These are phyloP conservation scores for Ifrita kowaldi DNA, from an alignment of 2,113 vertebrate species.

Conservation along the genomic window DNA sequence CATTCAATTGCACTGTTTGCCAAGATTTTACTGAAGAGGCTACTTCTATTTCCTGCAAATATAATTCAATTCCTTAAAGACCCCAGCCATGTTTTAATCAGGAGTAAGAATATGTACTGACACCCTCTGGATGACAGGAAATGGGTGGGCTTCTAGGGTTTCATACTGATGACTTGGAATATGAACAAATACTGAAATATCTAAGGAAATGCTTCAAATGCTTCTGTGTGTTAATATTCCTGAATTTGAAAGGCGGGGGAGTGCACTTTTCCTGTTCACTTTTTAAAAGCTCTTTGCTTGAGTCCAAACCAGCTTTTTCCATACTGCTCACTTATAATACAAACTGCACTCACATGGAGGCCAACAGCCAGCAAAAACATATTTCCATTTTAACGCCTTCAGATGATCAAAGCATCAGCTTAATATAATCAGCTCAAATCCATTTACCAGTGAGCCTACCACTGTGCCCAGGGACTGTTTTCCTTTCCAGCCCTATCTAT, in stretches of 20 bases:
- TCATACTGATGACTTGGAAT: not conserved
- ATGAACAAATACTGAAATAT: conserved; percentile 3
- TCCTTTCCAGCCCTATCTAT: conserved; percentile 89
- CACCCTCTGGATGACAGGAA: conserved; percentile 7
- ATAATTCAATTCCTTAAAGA: conserved; percentile 68
- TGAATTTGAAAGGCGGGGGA: not conserved
- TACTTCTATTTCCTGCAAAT: conserved; percentile 65
- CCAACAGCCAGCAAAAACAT: conserved; percentile 87
- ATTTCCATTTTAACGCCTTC: conserved; percentile 97
- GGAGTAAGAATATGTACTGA: conserved; percentile 14
- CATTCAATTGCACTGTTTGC: conserved; percentile 78
- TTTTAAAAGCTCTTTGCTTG: conserved; percentile 60
- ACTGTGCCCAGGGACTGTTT: conserved; percentile 82
- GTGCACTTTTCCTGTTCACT: not conserved
- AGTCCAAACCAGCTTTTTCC: conserved; percentile 58
- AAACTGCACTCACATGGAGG: conserved; percentile 68
- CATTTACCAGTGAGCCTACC: conserved; percentile 88
- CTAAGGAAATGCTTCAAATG: conserved; percentile 7
- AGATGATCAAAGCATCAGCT: conserved; percentile 98
- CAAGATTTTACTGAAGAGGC: conserved; percentile 69
- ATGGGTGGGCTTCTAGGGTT: not conserved
- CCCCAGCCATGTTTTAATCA: conserved; percentile 54
- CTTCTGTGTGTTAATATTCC: conserved; percentile 10
- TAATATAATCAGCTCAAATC: conserved; percentile 99
- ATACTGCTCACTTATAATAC: conserved; percentile 59